Conservation (phyloP, 2,113 vertebrate genomes). For the Euleptes europaea region DNA sequence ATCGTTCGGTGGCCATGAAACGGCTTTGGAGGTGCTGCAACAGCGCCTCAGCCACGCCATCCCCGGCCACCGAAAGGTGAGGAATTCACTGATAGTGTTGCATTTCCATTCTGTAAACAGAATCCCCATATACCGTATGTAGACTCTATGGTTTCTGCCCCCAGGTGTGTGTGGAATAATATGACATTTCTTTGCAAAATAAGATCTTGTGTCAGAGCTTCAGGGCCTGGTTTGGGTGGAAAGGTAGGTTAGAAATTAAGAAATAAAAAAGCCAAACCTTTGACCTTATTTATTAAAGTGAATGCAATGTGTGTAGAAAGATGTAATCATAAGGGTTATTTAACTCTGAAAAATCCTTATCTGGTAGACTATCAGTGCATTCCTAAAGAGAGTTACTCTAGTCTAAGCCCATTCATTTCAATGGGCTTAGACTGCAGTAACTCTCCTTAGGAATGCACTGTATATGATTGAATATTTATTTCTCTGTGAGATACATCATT, state of each 20-base stretch:
- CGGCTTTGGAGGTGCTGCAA: too few species aligned
- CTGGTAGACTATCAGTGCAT: slow-evolving; percentile 54
- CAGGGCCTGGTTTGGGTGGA: neutral
- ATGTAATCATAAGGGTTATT: slow-evolving; percentile 39
- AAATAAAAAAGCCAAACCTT: neutral
- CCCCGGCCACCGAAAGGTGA: too few species aligned
- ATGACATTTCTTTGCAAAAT: slow-evolving; percentile 41
- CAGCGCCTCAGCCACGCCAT: too few species aligned
- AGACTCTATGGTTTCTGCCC: slow-evolving; percentile 14
- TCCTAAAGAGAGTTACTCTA: too few species aligned
- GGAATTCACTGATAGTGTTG: neutral
- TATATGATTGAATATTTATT: slow-evolving; percentile 58
- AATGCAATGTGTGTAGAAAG: slow-evolving; percentile 38
- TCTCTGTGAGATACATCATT: slow-evolving; percentile 38
- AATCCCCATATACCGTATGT: neutral
- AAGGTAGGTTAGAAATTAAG: neutral
- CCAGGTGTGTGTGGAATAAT: neutral
- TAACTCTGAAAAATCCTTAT: slow-evolving; percentile 53
- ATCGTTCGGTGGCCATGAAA: too few species aligned
- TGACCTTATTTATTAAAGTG: slow-evolving; percentile 5
- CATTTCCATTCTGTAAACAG: neutral
- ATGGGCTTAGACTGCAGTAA: too few species aligned
- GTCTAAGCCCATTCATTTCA: too few species aligned
- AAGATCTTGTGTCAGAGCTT: slow-evolving; percentile 3
- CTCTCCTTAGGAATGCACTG: too few species aligned